Evolutionary conservation across 2,113 vertebrate species (phyloP).

Genomic region (Anser cygnoides): DNA sequence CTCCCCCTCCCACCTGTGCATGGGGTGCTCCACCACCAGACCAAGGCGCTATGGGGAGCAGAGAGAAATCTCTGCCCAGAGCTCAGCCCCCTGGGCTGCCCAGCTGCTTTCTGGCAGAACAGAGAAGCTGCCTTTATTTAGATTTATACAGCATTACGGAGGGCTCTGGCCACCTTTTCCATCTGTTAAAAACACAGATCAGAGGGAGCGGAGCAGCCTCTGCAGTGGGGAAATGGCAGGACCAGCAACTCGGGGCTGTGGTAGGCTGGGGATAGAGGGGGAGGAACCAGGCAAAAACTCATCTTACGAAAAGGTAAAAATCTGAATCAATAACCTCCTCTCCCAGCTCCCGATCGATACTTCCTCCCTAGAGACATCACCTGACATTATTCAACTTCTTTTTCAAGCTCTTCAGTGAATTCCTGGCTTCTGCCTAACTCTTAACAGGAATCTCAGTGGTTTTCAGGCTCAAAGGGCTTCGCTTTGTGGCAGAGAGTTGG

Average conservation of each 20-base stretch:
- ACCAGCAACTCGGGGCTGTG: neutral
- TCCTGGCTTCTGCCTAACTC: neutral
- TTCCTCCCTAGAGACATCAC: neutral
- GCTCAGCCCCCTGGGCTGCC: neutral
- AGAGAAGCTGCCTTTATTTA: neutral
- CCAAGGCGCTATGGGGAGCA: neutral
- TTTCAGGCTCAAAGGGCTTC: neutral
- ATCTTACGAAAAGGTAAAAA: neutral
- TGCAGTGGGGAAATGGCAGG: neutral
- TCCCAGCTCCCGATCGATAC: neutral
- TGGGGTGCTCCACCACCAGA: neutral
- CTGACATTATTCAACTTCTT: neutral
- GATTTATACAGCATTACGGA: neutral
- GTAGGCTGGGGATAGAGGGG: neutral
- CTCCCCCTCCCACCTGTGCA: neutral
- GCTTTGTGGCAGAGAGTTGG: neutral
- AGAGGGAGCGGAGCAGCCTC: neutral
- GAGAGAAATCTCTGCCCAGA: neutral
- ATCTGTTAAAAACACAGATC: neutral
- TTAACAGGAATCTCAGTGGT: neutral
- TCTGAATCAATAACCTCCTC: neutral
- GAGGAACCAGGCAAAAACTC: neutral
- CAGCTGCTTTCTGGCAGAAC: neutral
- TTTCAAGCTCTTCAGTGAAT: neutral
- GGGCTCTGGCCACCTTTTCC: neutral